Base-by-base conservation (phyloP, 2,113 vertebrate species). In the Gulo gulo region DNA sequence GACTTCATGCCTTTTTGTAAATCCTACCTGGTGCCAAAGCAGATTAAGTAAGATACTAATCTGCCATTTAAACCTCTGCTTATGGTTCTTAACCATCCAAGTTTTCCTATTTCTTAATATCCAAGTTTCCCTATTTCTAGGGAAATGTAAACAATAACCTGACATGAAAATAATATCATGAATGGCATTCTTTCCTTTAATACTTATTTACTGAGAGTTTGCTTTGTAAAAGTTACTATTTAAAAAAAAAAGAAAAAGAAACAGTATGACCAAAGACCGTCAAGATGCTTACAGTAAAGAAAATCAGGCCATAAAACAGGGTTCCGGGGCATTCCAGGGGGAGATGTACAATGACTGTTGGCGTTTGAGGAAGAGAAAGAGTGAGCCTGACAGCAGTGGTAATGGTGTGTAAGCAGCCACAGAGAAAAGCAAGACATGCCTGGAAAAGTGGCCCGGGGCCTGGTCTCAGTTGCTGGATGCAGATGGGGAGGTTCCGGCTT, bases 121-220 rank as follows among this genome's bases (percentile, higher is more conserved):
- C 47, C 21, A 42, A 20, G 1, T 65, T 55, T 59, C 63, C 24
- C 71, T 23, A 45, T 14, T 86, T 65, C 29, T 45, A 69, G 24
- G 26, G 42, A 47, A 78, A 78, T 16, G 42, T 89, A 47, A 91
- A 59, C 7, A 90, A 91, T 59, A 84, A 91, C 29, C 16, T 50
- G 12, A 34, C 18, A 71, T 31, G 47, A 63, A 96, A 69, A 67
- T 26, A 73, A 4, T 65, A 65, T 4, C 50, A 52, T 14, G 57
- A 91, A 50, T 85, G 50, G 18, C n/a, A 61, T 55, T 91, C n/a
- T 50, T 93, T 86, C 69, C 69, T 96, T 76, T 67, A 95, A 79
- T 76, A 65, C 15, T 45, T 80, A 76, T 39, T 90, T 74, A 69
- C 65, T 67, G 63, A 91, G 55, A 65, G 31, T 39, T 61, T 88